Evolutionary conservation across 2,888 invertebrate species (phyloP).

Genomic region (Synergus japonicus): DNA sequence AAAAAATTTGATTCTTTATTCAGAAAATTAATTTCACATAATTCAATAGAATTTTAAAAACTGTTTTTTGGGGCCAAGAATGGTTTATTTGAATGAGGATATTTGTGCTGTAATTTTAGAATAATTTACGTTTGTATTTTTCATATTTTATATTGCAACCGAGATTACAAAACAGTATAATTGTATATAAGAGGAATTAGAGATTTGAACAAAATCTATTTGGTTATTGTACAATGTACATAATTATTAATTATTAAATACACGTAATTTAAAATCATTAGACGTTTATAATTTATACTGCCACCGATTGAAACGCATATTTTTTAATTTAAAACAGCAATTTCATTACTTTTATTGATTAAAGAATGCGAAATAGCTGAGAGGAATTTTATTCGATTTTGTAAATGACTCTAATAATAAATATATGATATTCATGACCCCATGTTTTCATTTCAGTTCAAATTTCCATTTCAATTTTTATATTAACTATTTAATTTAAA

Average conservation of each 20-base stretch:
- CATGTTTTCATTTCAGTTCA: neutral
- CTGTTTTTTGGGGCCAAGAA: slow-evolving; percentile 1
- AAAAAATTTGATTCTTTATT: neutral
- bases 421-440: neutral
- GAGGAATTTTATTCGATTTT: neutral
- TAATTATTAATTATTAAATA: neutral
- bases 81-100: neutral
- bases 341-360: neutral
- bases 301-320: neutral
- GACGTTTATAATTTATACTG: neutral
- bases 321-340: neutral
- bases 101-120: neutral
- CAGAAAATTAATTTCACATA: neutral
- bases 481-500: neutral
- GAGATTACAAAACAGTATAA: neutral
- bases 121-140: neutral
- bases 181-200: neutral
- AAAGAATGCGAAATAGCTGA: neutral
- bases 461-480: neutral
- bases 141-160: neutral
- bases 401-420: neutral
- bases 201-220: neutral
- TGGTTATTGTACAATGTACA: neutral
- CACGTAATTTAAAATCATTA: neutral
- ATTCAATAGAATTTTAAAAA: neutral